These are phyloP conservation scores for Drosophila ezoana DNA, from an alignment of 2,888 invertebrate species.

Conservation along the genomic window DNA sequence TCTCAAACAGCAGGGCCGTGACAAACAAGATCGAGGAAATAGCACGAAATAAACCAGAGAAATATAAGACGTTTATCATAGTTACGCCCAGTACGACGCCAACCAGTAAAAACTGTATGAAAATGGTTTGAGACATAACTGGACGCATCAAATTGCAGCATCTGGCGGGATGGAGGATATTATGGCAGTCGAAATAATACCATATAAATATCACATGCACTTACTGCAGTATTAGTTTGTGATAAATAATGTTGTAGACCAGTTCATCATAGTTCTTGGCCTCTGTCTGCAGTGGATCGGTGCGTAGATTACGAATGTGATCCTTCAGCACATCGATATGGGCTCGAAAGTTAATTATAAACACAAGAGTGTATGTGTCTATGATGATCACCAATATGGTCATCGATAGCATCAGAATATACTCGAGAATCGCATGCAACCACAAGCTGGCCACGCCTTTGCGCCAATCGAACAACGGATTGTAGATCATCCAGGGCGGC, in stretches of 20 bases:
- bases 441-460: constrained; percentile 29
- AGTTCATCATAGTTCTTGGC: constrained; percentile 52
- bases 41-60: constrained; percentile 29
- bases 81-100: constrained; percentile 48
- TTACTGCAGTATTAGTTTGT: constrained; percentile 55
- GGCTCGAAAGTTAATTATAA: constrained; percentile 28
- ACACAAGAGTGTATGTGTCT: constrained; percentile 44
- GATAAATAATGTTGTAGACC: constrained; percentile 50
- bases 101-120: constrained; percentile 54
- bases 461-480: constrained; percentile 58
- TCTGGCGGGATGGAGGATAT: not conserved
- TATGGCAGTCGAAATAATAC: not conserved
- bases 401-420: constrained; percentile 16
- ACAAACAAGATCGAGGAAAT: constrained; percentile 53
- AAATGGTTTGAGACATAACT: constrained; percentile 33
- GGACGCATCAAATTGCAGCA: constrained; percentile 23
- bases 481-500: constrained; percentile 55
- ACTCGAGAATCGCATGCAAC: constrained; percentile 49
- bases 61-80: constrained; percentile 45
- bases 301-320: constrained; percentile 46
- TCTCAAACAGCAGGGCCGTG: constrained; percentile 32
- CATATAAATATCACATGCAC: not conserved
- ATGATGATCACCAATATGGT: constrained; percentile 21
- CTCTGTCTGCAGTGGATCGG: constrained; percentile 30
- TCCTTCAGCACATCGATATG: constrained; percentile 55